phyloP scores from a whole-genome alignment of 1,140 invertebrate genomes.

The Cherax destructor region DNA sequence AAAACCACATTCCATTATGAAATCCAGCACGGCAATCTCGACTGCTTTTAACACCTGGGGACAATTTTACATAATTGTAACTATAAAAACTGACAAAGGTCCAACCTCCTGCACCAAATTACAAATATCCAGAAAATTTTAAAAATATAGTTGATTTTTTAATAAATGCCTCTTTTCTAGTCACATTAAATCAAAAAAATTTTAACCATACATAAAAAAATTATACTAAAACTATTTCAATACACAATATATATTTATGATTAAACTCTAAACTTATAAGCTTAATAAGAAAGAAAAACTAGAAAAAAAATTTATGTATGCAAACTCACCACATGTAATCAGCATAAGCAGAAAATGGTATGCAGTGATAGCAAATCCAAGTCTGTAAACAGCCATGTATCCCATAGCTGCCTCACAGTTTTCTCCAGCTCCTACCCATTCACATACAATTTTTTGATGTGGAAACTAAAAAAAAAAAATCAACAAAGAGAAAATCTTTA shows the following conservation, averaged over 20 bases:
- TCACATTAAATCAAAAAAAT: too few species aligned
- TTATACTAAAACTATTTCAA: too few species aligned
- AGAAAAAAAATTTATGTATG: too few species aligned
- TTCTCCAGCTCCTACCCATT: slow-evolving; percentile 74
- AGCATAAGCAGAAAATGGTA: slow-evolving; percentile 75
- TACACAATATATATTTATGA: too few species aligned
- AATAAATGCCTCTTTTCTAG: too few species aligned
- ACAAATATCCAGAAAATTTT: too few species aligned
- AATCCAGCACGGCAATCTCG: slow-evolving; percentile 75
- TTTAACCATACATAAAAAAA: too few species aligned
- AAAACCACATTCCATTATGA: slow-evolving; percentile 76
- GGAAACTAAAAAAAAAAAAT: slow-evolving; percentile 74
- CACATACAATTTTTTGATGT: slow-evolving; percentile 75
- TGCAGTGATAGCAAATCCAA: slow-evolving; percentile 76
- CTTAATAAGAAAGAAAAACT: too few species aligned
- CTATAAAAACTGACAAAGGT: slow-evolving; percentile 46
- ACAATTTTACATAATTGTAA: not conserved
- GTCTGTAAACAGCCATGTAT: slow-evolving; percentile 77
- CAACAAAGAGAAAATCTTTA: too few species aligned
- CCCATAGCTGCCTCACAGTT: slow-evolving; percentile 76
- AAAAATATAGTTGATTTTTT: too few species aligned
- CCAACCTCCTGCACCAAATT: too few species aligned
- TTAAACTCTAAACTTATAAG: too few species aligned
- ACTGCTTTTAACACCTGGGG: slow-evolving; percentile 74
- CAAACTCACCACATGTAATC: slow-evolving; percentile 73